Percentiles rank a stretch among this genome's conserved stretches.
Evolutionary conservation across 2,888 invertebrate genomes (phyloP).

Genomic region (Osedax frankpressi): DNA sequence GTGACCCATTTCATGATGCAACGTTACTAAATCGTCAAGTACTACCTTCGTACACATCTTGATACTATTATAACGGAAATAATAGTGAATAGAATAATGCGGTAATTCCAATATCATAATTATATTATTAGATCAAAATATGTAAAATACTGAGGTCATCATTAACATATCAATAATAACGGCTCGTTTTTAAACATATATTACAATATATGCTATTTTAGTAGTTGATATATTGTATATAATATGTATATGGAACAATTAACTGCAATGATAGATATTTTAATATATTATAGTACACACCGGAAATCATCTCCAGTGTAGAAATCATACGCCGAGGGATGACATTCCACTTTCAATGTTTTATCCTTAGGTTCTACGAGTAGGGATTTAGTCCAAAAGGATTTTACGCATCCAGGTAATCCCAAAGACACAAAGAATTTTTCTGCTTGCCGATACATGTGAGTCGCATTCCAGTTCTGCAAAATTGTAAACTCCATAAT

Average conservation of each 20-base stretch:
- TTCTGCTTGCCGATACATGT: constrained; percentile 33
- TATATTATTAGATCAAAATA: too few relatives aligned
- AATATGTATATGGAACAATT: too few relatives aligned
- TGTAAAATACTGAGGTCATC: too few relatives aligned
- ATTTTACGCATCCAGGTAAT: constrained; percentile 63
- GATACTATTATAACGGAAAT: too few relatives aligned
- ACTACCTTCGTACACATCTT: constrained; percentile 40
- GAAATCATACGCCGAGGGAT: constrained; percentile 43
- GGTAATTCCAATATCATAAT: too few relatives aligned
- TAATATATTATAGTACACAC: constrained; percentile 48
- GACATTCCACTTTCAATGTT: constrained; percentile 37
- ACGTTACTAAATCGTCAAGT: constrained; percentile 32
- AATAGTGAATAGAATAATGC: too few relatives aligned
- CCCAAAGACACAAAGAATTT: constrained; percentile 41
- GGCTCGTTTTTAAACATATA: too few relatives aligned
- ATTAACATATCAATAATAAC: too few relatives aligned
- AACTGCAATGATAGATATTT: too few relatives aligned
- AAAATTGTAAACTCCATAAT: too few relatives aligned
- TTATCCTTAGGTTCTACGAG: constrained; percentile 57
- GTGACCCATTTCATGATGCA: constrained; percentile 44
- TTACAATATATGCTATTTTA: too few relatives aligned
- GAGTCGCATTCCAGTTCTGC: constrained; percentile 45
- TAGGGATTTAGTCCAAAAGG: constrained; percentile 73
- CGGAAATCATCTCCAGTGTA: constrained; percentile 72
- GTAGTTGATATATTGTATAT: too few relatives aligned